Evolutionary conservation across 2,113 vertebrate genomes (phyloP).

Genomic region (Rhipidura dahli): DNA sequence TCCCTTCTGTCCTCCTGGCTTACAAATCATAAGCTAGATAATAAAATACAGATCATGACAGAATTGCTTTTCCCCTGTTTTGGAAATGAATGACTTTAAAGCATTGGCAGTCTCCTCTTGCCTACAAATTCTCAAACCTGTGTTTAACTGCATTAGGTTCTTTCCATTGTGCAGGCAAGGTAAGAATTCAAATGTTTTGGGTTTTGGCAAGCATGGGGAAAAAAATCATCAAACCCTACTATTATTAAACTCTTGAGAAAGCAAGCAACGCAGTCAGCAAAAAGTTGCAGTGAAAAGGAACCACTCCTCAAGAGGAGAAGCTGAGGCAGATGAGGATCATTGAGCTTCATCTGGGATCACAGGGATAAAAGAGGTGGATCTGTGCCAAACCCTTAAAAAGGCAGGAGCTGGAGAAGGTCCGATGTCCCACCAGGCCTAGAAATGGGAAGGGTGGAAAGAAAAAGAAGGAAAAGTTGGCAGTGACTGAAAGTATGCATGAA

Average conservation of each 20-base stretch:
- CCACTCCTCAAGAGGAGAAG: neutral
- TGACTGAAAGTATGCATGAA: neutral
- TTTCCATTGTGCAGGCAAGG: neutral
- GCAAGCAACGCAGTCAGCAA: neutral
- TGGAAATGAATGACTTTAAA: conserved; percentile 31
- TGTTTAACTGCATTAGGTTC: neutral
- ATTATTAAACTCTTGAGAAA: conserved; percentile 1
- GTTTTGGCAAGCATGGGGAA: conserved; percentile 1
- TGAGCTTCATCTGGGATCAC: neutral
- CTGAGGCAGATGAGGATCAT: neutral
- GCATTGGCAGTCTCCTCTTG: conserved; percentile 9
- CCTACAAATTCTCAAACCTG: neutral
- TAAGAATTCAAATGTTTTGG: neutral
- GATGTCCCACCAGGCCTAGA: neutral
- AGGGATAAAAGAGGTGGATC: neutral
- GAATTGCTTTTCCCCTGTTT: conserved; percentile 9
- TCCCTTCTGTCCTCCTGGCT: conserved; percentile 18
- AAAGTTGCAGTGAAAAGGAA: neutral
- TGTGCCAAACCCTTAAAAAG: neutral
- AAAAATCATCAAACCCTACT: neutral
- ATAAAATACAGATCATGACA: conserved; percentile 19
- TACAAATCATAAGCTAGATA: neutral
- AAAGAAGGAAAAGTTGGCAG: neutral
- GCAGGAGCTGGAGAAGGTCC: neutral
- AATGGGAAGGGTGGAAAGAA: neutral